Base-by-base conservation (phyloP, 2,888 invertebrate species). In the Phortica magna region DNA sequence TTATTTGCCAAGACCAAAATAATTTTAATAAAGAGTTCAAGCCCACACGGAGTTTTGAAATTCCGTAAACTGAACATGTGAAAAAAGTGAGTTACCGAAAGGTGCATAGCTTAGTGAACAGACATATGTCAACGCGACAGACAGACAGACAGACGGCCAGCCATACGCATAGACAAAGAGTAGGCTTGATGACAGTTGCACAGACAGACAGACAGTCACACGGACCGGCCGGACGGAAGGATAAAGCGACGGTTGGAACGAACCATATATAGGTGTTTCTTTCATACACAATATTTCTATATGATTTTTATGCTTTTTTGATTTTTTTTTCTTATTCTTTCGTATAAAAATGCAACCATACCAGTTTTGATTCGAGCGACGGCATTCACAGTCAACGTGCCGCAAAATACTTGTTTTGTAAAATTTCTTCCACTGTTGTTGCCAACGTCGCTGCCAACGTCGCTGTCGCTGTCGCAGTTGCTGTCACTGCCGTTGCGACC, bases 291-390 rank as follows among this genome's bases (percentile, higher is more conserved):
- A 48, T 48, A 48, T 48, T 9, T 48, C 2, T 64, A 5, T 31
- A 9, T 64, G 4, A 22, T 10, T 64, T 9, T 64, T 76, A 73
- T 77, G 83, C 82, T 84, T 87, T 83, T 89, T 88, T 88, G 88
- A 87, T 82, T 85, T 85, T 43, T 73, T 73, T 57, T 72, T 65
- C 5, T 39, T 65, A 14, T 65, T 42, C 67, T 42, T 67, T 67
- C 83, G 83, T 86, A 88, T 88, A 87, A 87, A 86, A 87, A 87
- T 87, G 86, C 89, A 88, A 87, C 86, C 88, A 87, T 88, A 88
- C 86, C 86, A 84, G 86, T 87, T 87, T 87, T 71, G 73, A 31
- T 75, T 43, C 31, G 17, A 57, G 59, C 72, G 65, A 17, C 53
- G 65, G 42, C 55, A 65, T 65, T 57, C 72, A 48, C 75, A 76